Evolutionary conservation across 2,888 invertebrate genomes (phyloP).

Genomic region (Pasiphila rectangulata): DNA sequence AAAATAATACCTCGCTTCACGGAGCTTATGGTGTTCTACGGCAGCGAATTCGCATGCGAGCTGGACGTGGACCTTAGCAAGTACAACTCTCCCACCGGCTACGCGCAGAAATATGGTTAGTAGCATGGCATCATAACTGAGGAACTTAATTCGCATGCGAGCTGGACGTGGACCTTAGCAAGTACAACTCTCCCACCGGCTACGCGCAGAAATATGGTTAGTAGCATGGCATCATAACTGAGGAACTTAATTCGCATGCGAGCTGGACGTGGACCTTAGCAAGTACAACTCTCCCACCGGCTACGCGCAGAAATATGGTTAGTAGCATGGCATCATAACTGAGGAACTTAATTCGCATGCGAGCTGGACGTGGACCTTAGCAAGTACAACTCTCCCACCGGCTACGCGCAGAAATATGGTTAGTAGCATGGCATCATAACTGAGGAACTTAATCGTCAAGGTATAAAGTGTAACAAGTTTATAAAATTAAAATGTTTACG

Average conservation of each 20-base stretch:
- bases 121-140: too few relatives aligned
- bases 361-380: slow-evolving; percentile 47
- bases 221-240: too few relatives aligned
- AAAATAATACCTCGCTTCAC: slow-evolving; percentile 58
- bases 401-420: slow-evolving; percentile 44
- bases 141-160: slow-evolving; percentile 52
- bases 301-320: slow-evolving; percentile 44
- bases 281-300: slow-evolving; percentile 46
- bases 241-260: slow-evolving; percentile 53
- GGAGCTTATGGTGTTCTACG: slow-evolving; percentile 66
- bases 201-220: slow-evolving; percentile 44
- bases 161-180: slow-evolving; percentile 48
- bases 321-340: too few relatives aligned
- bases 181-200: slow-evolving; percentile 45
- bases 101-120: slow-evolving; percentile 43
- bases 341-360: slow-evolving; percentile 55
- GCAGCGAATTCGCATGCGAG: slow-evolving; percentile 52
- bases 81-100: slow-evolving; percentile 47
- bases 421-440: too few relatives aligned
- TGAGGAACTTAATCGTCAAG: too few relatives aligned
- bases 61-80: slow-evolving; percentile 49
- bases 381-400: slow-evolving; percentile 46
- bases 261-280: slow-evolving; percentile 48
- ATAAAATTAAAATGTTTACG: too few relatives aligned
- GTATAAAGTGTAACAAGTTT: too few relatives aligned